Evolutionary conservation across 2,797 vertebrate genomes (phyloP).

Genomic region (Zenarchopterus dispar): DNA sequence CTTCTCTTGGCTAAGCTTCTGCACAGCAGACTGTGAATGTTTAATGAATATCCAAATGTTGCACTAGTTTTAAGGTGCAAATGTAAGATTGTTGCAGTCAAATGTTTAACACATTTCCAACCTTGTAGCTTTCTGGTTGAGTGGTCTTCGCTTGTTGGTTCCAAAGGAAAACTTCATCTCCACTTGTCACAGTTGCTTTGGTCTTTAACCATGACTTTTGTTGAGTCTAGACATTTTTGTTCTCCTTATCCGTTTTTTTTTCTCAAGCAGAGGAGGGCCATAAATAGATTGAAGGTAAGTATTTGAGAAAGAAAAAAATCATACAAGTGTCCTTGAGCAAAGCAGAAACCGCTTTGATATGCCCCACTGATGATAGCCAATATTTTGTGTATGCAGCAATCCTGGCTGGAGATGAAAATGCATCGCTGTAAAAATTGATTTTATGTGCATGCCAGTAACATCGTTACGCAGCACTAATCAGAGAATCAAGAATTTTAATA

Average conservation of each 20-base stretch:
- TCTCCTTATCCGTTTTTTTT: background rate
- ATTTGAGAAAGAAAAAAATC: conserved; percentile 52
- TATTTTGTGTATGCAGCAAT: conserved; percentile 26
- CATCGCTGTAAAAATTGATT: conserved; percentile 22
- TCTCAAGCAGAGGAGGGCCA: conserved; percentile 30
- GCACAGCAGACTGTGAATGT: too few relatives aligned
- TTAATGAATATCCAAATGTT: too few relatives aligned
- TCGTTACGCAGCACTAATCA: conserved; percentile 21
- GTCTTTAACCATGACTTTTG: conserved; percentile 1
- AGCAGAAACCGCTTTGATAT: conserved; percentile 59
- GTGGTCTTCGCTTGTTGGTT: background rate
- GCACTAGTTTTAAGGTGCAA: background rate
- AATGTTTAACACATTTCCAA: background rate
- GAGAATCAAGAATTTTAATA: conserved; percentile 29
- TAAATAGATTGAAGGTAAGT: conserved; percentile 50
- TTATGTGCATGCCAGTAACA: conserved; percentile 33
- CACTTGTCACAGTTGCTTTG: background rate
- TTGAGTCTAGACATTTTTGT: too few relatives aligned
- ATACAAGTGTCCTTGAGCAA: conserved; percentile 68
- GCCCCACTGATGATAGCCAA: conserved; percentile 34
- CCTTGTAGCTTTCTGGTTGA: background rate
- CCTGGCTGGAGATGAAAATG: conserved; percentile 17
- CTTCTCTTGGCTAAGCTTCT: too few relatives aligned
- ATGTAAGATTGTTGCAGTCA: background rate
- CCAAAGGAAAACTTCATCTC: conserved; percentile 9